Percentiles rank a stretch among this genome's conserved stretches.
Conservation (phyloP, 1,140 invertebrate genomes). For the Arion vulgaris region DNA sequence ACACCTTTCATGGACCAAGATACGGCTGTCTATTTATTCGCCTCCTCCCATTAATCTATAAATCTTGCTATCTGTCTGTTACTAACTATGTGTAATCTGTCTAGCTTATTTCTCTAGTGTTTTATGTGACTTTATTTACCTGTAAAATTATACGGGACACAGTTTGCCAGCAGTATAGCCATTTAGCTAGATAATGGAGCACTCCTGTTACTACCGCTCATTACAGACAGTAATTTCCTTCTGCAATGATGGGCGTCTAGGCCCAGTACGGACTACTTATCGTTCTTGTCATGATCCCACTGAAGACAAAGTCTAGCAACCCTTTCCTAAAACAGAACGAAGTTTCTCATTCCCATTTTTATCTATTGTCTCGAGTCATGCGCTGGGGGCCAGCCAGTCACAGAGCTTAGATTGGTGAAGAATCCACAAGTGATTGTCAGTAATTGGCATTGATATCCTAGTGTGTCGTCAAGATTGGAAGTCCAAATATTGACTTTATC, state of each 20-base stretch:
- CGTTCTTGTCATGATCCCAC: constrained; percentile 19
- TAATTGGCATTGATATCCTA: constrained; percentile 25
- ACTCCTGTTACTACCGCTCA: constrained; percentile 1
- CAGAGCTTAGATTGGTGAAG: constrained; percentile 1
- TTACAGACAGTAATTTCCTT: constrained; percentile 32
- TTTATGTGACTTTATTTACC: too few species aligned
- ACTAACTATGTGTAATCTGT: too few species aligned
- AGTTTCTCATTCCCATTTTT: constrained; percentile 6
- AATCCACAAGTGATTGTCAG: constrained; percentile 23
- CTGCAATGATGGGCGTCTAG: neutral
- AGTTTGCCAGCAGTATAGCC: neutral
- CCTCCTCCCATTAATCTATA: too few species aligned
- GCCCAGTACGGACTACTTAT: neutral
- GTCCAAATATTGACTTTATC: constrained; percentile 3
- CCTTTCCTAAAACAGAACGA: constrained; percentile 1
- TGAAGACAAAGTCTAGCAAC: neutral
- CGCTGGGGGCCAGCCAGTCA: constrained; percentile 4
- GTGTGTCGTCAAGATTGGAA: neutral
- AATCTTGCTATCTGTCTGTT: too few species aligned
- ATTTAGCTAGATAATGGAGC: constrained; percentile 13
- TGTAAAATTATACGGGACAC: too few species aligned
- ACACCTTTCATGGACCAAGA: too few species aligned
- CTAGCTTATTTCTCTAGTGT: too few species aligned
- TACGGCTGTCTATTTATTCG: too few species aligned
- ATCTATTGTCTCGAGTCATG: constrained; percentile 25